Evolutionary conservation across 2,797 vertebrate species (phyloP), one percentile per base, ranked within the genome.

Genomic region (Alectoris magna): DNA sequence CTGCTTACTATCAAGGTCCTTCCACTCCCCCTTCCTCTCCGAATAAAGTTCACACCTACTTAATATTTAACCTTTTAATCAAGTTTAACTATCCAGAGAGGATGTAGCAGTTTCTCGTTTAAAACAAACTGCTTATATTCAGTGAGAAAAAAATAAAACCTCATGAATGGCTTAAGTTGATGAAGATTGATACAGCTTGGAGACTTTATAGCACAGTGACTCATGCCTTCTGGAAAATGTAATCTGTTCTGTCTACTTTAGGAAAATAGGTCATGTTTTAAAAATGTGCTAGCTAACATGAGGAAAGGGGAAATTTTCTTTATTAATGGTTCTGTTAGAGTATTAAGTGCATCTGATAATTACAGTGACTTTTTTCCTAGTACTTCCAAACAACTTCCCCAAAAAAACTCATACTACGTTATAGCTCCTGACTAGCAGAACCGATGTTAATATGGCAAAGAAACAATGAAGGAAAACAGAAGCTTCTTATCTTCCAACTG

Each of bases 111-210:
- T 49, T 96, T 56, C 91, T 95, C 64, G 55, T 96, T 90, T 93
- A 82, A 94, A 95, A 91, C 70, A 91, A 95, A 93, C 89, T 90
- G 77, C 93, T 95, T 93, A 92, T 86, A 96, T 91, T 88, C 94
- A 94, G 94, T 81, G 93, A 93, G 95, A 95, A 94, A 95, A 56
- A 92, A 95, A 86, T 60, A 95, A 95, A 95, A 73, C 26, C 70
- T 94, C 77, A 89, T 94, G 93, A 96, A 96, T 94, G 95, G 93
- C 48, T 96, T 82, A 86, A 86, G 77, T 4, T 96, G 96, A 96
- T 95, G 91, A 95, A 94, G 94, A 95, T 95, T 96, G 94, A 95
- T 96, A 96, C 13, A 11, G 94, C 95, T 96, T 96, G 95, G 96
- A 95, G 89, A 89, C 88, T 94, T 95, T 86, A 82, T 92, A 94